These are phyloP conservation scores for Calameuta filiformis DNA, from an alignment of 2,888 invertebrate genomes.

Conservation along the genomic window DNA sequence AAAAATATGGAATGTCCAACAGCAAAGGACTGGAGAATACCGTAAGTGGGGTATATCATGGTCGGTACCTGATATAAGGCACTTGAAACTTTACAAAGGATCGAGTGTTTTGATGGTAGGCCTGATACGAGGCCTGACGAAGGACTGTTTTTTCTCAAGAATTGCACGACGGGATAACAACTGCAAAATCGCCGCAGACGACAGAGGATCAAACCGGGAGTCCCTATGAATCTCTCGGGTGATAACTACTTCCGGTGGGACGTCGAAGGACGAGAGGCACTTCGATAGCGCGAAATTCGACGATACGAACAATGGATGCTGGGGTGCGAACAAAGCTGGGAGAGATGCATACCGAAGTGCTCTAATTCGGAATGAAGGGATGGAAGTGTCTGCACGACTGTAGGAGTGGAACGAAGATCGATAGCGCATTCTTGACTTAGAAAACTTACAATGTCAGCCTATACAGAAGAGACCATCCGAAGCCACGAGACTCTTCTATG, in stretches of 20 bases:
- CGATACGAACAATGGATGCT: background rate
- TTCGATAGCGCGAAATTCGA: background rate
- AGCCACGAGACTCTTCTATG: background rate
- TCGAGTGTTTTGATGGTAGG: background rate
- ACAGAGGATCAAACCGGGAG: background rate
- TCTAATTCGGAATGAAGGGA: slow-evolving; percentile 36
- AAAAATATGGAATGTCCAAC: background rate
- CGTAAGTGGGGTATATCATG: too few relatives aligned
- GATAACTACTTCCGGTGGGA: background rate
- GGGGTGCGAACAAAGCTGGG: background rate
- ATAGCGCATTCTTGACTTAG: slow-evolving; percentile 46
- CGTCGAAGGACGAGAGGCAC: background rate
- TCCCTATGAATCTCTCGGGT: background rate
- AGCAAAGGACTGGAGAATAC: background rate
- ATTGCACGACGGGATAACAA: background rate
- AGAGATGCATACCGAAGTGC: slow-evolving; percentile 33
- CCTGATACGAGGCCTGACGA: background rate
- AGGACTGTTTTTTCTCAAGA: background rate
- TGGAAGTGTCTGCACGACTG: background rate
- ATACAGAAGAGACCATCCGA: slow-evolving; percentile 8
- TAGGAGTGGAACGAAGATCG: slow-evolving; percentile 26
- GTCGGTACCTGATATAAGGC: background rate
- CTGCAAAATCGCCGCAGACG: background rate
- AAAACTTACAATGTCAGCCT: slow-evolving; percentile 44
- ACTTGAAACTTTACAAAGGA: background rate